phyloP scores from a whole-genome alignment of 2,888 invertebrate genomes.

The Coremacera marginata region DNA sequence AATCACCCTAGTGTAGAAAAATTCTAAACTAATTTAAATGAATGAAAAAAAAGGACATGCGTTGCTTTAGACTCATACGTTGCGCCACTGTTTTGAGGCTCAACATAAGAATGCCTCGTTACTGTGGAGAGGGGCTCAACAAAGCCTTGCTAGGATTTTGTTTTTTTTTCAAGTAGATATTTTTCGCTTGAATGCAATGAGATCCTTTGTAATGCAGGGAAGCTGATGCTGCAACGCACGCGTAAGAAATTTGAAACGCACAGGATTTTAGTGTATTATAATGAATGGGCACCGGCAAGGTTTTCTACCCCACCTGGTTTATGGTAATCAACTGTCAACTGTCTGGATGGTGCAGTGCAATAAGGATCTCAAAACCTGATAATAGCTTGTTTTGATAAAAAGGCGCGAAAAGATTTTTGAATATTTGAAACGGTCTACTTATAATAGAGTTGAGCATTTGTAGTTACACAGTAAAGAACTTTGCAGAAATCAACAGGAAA shows the following conservation, averaged over 20 bases:
- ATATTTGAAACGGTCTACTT: too few relatives aligned
- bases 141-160: neutral
- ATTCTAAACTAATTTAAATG: conserved; percentile 32
- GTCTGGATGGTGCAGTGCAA: neutral
- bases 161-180: neutral
- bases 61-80: neutral
- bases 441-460: too few relatives aligned
- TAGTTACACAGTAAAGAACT: too few relatives aligned
- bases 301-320: conserved; percentile 14
- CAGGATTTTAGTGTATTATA: conserved; percentile 9
- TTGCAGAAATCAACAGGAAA: too few relatives aligned
- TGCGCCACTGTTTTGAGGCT: neutral
- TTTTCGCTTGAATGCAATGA: conserved; percentile 1
- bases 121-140: neutral
- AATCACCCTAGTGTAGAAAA: conserved; percentile 28
- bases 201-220: neutral
- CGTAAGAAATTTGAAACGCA: conserved; percentile 31
- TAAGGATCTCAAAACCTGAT: neutral
- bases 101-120: neutral
- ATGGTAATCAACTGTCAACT: neutral
- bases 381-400: neutral
- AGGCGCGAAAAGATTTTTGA: neutral
- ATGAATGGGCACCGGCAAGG: neutral
- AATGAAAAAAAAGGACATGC: conserved; percentile 15
- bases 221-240: conserved; percentile 9